A percentile compares a stretch with the other conserved stretches of the same genome.
These are phyloP conservation scores for Parnassius glacialis DNA, from an alignment of 2,888 invertebrate species.

Conservation along the genomic window DNA sequence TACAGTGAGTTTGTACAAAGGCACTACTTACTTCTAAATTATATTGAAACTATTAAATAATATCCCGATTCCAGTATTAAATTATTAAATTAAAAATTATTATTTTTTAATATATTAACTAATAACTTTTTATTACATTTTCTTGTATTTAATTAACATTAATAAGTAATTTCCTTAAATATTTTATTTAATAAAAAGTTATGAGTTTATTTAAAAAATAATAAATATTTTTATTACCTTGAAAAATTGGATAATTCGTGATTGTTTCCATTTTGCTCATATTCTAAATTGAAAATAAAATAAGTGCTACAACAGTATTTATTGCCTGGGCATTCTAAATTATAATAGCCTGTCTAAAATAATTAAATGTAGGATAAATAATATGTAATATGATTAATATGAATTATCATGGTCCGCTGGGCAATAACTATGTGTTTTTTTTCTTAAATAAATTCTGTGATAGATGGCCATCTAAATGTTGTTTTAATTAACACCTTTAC, in stretches of 20 bases:
- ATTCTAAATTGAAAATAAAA: background rate
- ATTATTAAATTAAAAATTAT: too few relatives aligned
- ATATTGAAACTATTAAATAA: too few relatives aligned
- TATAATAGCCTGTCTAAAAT: conserved; percentile 12
- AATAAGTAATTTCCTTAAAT: too few relatives aligned
- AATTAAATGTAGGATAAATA: conserved; percentile 16
- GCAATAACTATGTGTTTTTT: conserved; percentile 15
- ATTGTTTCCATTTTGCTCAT: background rate
- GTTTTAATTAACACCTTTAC: conserved; percentile 18
- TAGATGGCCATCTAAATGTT: conserved; percentile 27
- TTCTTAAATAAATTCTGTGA: conserved; percentile 32
- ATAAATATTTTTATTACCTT: too few relatives aligned
- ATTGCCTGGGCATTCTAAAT: conserved; percentile 7
- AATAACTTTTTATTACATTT: too few relatives aligned
- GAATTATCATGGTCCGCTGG: background rate
- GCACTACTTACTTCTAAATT: too few relatives aligned
- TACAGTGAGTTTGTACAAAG: too few relatives aligned
- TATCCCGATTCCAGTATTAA: too few relatives aligned
- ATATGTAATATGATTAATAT: conserved; percentile 22
- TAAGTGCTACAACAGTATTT: background rate
- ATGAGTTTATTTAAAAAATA: too few relatives aligned
- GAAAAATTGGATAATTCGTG: background rate
- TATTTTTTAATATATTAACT: too few relatives aligned
- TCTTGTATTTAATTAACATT: too few relatives aligned
- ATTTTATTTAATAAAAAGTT: too few relatives aligned